A percentile compares a stretch with the other conserved stretches of the same genome.
Conservation (phyloP, 2,113 vertebrate genomes). For the Emydura subglobosa region DNA sequence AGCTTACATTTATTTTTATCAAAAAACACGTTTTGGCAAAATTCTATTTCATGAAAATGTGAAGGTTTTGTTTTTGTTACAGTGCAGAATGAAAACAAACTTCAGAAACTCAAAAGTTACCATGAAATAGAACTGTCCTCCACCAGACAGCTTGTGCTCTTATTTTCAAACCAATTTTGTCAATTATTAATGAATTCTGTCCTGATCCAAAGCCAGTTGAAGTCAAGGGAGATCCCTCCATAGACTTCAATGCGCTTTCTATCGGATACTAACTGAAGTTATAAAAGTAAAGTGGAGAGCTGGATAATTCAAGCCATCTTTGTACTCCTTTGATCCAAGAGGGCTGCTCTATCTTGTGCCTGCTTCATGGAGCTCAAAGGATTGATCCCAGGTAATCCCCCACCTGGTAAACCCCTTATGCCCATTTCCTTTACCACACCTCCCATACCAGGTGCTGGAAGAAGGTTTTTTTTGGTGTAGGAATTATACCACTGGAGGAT, state of each 20-base stretch:
- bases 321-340: neutral
- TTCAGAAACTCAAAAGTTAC: neutral
- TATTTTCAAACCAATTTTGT: neutral
- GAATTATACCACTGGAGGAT: neutral
- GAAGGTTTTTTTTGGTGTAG: neutral
- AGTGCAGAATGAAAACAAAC: neutral
- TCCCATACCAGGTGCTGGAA: neutral
- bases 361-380: neutral
- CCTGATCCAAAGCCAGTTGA: neutral
- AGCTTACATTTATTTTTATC: neutral
- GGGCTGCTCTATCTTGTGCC: neutral
- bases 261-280: neutral
- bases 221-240: neutral
- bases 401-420: neutral
- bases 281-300: neutral
- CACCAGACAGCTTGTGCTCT: neutral
- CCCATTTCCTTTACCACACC: neutral
- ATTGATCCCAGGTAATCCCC: neutral
- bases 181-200: neutral
- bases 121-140: neutral
- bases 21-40: neutral
- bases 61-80: neutral
- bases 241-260: neutral
- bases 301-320: neutral
- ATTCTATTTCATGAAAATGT: neutral